These are phyloP conservation scores for Plebejus anna DNA, from an alignment of 2,888 invertebrate species.

Conservation along the genomic window DNA sequence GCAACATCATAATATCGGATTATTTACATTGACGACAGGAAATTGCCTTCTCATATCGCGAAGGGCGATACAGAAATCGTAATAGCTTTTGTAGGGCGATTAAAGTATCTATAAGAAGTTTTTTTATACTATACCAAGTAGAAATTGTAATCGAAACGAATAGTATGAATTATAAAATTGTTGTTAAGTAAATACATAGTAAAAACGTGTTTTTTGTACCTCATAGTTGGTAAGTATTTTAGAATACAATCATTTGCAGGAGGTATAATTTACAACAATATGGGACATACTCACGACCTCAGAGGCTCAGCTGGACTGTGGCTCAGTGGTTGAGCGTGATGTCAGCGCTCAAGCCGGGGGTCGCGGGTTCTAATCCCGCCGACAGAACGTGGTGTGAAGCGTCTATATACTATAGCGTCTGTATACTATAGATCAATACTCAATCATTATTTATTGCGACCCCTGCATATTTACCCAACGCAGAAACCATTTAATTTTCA, in stretches of 20 bases:
- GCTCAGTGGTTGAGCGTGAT: no score
- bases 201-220: not conserved
- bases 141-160: not conserved
- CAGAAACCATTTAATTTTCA: not conserved
- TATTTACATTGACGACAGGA: slow-evolving; percentile 64
- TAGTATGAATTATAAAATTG: not conserved
- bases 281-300: no score
- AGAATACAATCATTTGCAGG: no score
- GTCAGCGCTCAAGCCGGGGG: no score
- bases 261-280: no score
- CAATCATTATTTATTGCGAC: not conserved
- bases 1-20: slow-evolving; percentile 63
- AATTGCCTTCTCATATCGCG: slow-evolving; percentile 59
- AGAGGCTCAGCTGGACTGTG: no score
- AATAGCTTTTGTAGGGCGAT: slow-evolving; percentile 1
- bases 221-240: not conserved
- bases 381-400: no score
- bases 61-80: slow-evolving; percentile 26
- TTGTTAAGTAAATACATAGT: not conserved
- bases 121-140: not conserved
- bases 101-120: not conserved
- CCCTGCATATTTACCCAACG: not conserved
- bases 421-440: no score
- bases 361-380: no score
- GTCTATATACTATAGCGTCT: no score